Conservation (phyloP, 53 echinoderm and acorn worm genomes). For the Astropecten irregularis region DNA sequence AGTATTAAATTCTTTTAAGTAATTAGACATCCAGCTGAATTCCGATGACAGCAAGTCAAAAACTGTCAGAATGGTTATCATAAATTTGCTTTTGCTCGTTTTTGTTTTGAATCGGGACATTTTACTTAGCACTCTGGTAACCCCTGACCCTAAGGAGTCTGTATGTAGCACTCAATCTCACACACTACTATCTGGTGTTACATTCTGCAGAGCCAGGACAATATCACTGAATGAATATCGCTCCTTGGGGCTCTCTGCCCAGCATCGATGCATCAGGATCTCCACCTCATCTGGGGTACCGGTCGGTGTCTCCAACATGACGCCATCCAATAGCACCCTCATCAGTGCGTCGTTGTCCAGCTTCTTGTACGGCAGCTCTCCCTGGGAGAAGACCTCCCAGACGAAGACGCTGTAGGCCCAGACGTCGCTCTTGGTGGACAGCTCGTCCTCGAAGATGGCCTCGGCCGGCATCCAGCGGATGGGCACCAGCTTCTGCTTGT, state of each 20-base stretch:
- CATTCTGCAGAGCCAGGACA: conserved; percentile 68
- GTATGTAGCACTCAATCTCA: conserved; percentile 31
- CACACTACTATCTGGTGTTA: conserved; percentile 83
- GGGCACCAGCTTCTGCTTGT: conserved; percentile 95
- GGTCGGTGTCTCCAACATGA: conserved; percentile 76
- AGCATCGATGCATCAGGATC: conserved; percentile 88
- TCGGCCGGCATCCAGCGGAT: conserved; percentile 98
- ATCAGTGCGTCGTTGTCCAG: conserved; percentile 89
- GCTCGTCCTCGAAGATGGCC: conserved; percentile 96
- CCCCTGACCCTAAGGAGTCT: no score
- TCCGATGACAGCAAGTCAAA: no score
- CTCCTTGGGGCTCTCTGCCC: conserved; percentile 85
- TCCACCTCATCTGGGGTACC: conserved; percentile 92
- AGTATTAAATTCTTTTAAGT: no score
- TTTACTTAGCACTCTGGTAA: no score
- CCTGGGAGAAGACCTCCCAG: conserved; percentile 97
- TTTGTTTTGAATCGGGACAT: no score
- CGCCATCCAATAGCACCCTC: conserved; percentile 88
- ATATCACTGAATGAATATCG: conserved; percentile 89
- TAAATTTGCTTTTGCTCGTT: no score
- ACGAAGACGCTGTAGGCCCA: conserved; percentile 94
- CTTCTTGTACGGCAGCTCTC: conserved; percentile 75
- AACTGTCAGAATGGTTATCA: no score
- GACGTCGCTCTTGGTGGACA: conserved; percentile 97
- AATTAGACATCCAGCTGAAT: no score